phyloP scores from a whole-genome alignment of 2,113 vertebrate species.

The Morone saxatilis region DNA sequence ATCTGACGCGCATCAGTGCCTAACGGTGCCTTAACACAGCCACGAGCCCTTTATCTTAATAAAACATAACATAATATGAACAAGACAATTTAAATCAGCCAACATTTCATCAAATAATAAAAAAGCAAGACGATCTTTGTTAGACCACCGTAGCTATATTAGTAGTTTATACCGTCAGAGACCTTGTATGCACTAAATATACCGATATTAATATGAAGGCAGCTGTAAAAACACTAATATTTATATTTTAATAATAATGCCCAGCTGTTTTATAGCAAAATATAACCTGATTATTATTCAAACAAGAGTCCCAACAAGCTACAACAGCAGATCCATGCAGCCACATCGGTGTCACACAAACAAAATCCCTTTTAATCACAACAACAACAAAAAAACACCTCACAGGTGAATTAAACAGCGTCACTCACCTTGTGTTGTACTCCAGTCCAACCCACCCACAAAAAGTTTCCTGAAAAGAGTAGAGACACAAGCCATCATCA shows the following conservation, averaged over 20 bases:
- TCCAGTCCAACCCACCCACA: conserved; percentile 99
- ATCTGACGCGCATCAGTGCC: background rate
- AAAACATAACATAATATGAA: background rate
- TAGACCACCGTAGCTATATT: background rate
- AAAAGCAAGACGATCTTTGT: background rate
- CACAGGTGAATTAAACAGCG: background rate
- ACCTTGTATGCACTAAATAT: background rate
- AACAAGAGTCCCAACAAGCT: background rate
- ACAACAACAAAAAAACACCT: background rate
- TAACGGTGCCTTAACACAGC: background rate
- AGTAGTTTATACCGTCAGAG: background rate
- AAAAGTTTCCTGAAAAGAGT: conserved; percentile 94
- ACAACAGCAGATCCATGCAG: background rate
- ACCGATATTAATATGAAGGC: background rate
- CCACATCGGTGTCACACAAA: background rate
- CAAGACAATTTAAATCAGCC: background rate
- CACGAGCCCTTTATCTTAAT: background rate
- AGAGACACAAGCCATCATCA: conserved; percentile 27
- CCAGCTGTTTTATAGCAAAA: background rate
- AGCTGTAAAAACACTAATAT: background rate
- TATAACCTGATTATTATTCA: background rate
- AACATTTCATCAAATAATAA: background rate
- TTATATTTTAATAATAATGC: background rate
- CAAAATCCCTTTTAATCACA: background rate
- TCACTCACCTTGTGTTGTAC: conserved; percentile 96